Evolutionary conservation across 2,113 vertebrate species (phyloP).

Genomic region (Collichthys lucidus): DNA sequence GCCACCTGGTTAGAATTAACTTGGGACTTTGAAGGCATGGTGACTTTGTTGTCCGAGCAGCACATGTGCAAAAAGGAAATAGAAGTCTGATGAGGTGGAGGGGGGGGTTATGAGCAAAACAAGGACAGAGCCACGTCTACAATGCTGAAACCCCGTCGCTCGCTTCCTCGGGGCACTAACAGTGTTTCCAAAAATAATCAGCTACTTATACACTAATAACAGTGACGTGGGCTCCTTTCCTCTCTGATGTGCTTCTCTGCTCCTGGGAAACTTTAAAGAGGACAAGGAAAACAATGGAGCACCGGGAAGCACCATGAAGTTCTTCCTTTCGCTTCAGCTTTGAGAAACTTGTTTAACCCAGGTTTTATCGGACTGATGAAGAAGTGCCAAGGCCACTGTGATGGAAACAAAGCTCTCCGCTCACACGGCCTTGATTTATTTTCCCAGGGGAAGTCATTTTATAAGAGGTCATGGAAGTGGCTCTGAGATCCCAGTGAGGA

Average conservation of each 20-base stretch:
- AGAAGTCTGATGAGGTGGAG: slow-evolving; percentile 1
- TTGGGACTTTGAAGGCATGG: slow-evolving; percentile 37
- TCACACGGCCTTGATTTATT: slow-evolving; percentile 32
- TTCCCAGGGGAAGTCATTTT: slow-evolving; percentile 17
- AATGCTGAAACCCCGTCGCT: slow-evolving; percentile 24
- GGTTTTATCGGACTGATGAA: slow-evolving; percentile 26
- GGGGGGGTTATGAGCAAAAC: slow-evolving; percentile 44
- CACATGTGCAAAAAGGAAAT: slow-evolving; percentile 57
- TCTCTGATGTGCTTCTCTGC: slow-evolving; percentile 30
- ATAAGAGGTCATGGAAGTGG: slow-evolving; percentile 23
- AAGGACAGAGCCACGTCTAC: slow-evolving; percentile 47
- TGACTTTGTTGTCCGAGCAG: slow-evolving; percentile 47
- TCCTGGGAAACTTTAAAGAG: slow-evolving; percentile 45
- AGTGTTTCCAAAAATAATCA: slow-evolving; percentile 68
- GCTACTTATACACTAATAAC: slow-evolving; percentile 45
- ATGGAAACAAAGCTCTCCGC: slow-evolving; percentile 28
- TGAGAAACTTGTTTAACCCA: slow-evolving; percentile 40
- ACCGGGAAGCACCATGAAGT: slow-evolving; percentile 60
- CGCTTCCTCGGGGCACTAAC: slow-evolving; percentile 44
- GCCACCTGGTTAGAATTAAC: slow-evolving; percentile 71
- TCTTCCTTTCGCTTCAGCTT: slow-evolving; percentile 53
- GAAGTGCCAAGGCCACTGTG: slow-evolving; percentile 42
- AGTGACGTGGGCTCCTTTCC: slow-evolving; percentile 33
- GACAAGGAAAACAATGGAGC: slow-evolving; percentile 47
- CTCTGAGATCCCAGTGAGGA: background rate